Conservation (phyloP, 2,888 invertebrate species). For the Imbricaverruca yamaguchii region DNA sequence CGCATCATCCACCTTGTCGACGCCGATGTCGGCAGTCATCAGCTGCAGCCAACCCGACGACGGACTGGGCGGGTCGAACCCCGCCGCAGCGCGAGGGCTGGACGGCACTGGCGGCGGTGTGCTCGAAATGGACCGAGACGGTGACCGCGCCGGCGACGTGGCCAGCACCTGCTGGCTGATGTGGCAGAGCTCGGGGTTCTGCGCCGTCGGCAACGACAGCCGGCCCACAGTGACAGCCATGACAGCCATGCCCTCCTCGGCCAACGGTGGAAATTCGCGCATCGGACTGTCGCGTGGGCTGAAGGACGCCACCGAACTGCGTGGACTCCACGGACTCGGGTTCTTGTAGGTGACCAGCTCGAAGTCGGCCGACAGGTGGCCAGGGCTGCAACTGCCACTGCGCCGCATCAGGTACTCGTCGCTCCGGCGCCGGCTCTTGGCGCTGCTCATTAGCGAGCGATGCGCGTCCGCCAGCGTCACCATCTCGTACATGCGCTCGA, state of each 20-base stretch:
- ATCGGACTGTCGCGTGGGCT: constrained; percentile 17
- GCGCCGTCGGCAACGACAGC: constrained; percentile 3
- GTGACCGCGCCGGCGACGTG: neutral
- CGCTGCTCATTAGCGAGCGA: neutral
- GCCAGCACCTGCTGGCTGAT: neutral
- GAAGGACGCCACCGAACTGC: constrained; percentile 7
- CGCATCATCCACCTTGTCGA: neutral
- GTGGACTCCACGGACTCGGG: constrained; percentile 11
- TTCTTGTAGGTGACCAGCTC: constrained; percentile 14
- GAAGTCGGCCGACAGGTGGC: neutral
- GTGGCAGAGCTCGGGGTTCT: constrained; percentile 1
- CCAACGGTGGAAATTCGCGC: constrained; percentile 10
- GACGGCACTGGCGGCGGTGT: constrained; percentile 16
- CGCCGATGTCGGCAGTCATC: neutral
- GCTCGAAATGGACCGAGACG: neutral
- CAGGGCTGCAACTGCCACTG: constrained; percentile 9
- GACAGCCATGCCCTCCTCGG: neutral
- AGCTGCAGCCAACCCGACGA: neutral
- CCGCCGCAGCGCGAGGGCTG: neutral
- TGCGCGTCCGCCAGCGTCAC: neutral
- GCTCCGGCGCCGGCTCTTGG: constrained; percentile 18
- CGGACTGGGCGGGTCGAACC: neutral
- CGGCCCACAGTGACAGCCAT: neutral
- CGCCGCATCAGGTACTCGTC: constrained; percentile 10
- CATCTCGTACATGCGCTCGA: constrained; percentile 15